A percentile compares a stretch with the other conserved stretches of the same genome.
phyloP scores from a whole-genome alignment of 2,888 invertebrate species.

The Heliconius charithonia region DNA sequence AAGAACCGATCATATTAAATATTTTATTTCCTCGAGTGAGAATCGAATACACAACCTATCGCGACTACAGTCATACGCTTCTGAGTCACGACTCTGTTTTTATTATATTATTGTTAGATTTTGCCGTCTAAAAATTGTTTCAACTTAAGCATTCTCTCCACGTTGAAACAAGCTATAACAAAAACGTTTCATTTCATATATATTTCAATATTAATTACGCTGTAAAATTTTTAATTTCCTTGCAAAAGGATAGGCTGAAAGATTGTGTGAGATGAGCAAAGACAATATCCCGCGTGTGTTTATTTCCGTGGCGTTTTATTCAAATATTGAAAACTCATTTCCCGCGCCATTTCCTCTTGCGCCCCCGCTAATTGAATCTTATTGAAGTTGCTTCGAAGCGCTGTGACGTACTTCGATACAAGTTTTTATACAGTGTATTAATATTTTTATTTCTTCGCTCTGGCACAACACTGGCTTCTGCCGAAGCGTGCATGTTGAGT shows the following conservation, averaged over 20 bases:
- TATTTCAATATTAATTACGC: constrained; percentile 36
- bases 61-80: too few relatives aligned
- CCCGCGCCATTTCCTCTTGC: constrained; percentile 72
- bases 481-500: too few relatives aligned
- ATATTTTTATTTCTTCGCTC: too few relatives aligned
- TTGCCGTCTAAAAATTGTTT: too few relatives aligned
- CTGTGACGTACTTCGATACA: constrained; percentile 10
- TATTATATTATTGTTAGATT: too few relatives aligned
- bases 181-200: not conserved
- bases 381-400: constrained; percentile 38
- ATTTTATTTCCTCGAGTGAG: too few relatives aligned
- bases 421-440: not conserved
- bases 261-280: constrained; percentile 60
- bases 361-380: constrained; percentile 57
- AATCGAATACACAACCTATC: too few relatives aligned
- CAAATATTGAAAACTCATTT: constrained; percentile 80
- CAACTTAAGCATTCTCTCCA: not conserved
- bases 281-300: constrained; percentile 79
- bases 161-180: not conserved
- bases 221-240: constrained; percentile 53
- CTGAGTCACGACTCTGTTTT: too few relatives aligned
- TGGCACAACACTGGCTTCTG: too few relatives aligned
- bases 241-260: constrained; percentile 46
- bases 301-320: constrained; percentile 78
- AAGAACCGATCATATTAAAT: too few relatives aligned